Evolutionary conservation across 2,797 vertebrate genomes (phyloP), one percentile per base, ranked within the genome.

Genomic region (Phylloscopus collybita): DNA sequence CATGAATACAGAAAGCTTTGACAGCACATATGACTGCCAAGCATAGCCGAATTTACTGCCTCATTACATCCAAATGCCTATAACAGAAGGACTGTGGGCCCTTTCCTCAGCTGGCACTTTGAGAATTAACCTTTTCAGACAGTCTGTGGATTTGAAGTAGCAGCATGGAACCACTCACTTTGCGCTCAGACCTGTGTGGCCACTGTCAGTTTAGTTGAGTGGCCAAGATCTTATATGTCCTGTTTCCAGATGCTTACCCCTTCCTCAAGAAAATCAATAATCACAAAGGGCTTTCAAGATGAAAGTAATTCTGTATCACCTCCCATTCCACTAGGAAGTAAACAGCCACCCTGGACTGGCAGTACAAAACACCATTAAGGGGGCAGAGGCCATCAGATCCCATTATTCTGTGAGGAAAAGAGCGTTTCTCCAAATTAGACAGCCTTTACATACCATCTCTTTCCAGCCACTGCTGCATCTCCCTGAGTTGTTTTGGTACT

Each of bases 11-110:
- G 36, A 98, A 97, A 29, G 97, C 97, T 82, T 98, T 92, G 84
- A 98, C 97, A 47, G 98, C 98, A 93, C 97, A 97, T 54, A 98
- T 93, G 92, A 99, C 98, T 99, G 88, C 16, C 96, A 93, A 95
- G 88, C 65, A 93, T 0, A 51, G 42, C 29, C 5, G 0, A 92
- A 70, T 53, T 88, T 47, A 54, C 59, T 78, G 78, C 34, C 86
- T 86, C 45, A 10, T 69, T 81, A 66, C 26, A 45, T 56, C 47
- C 72, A 61, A 70, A 80, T 64, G 44, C 22, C 57, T 53, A 6
- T 27, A 79, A 65, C 29, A 82, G 27, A 53, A 76, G 10, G 19
- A 19, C 53, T 70, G 51, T 29, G 26, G 27, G 11, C 16, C 19
- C 17, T 80, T 71, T 83, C 25, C 30, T 73, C n/a, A 17, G 36